These are phyloP conservation scores for Euwallacea similis DNA, from an alignment of 1,140 invertebrate species.

Conservation along the genomic window DNA sequence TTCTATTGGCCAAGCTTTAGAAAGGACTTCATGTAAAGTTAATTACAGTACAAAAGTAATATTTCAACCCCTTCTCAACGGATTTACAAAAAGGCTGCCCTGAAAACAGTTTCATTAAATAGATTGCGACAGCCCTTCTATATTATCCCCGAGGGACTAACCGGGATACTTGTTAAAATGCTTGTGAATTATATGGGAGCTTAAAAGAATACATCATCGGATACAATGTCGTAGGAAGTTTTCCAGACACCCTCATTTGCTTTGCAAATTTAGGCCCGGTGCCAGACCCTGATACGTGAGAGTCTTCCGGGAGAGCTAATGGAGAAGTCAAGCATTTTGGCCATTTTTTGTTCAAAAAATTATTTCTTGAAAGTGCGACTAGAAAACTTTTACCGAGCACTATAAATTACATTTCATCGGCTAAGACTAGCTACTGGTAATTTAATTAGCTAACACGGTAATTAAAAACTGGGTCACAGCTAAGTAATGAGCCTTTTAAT, in stretches of 20 bases:
- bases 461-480: background rate
- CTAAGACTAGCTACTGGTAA: too few species aligned
- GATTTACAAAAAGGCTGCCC: background rate
- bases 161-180: slow-evolving; percentile 3
- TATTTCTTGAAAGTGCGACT: background rate
- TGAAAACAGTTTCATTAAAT: slow-evolving; percentile 4
- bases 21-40: background rate
- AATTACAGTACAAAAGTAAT: background rate
- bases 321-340: slow-evolving; percentile 3
- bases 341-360: background rate
- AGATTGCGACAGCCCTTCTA: background rate
- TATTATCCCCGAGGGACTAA: background rate
- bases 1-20: too few species aligned
- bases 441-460: background rate
- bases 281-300: slow-evolving; percentile 17
- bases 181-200: slow-evolving; percentile 7
- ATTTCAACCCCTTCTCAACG: background rate
- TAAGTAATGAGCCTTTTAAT: background rate
- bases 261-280: slow-evolving; percentile 11
- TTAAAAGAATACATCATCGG: slow-evolving; percentile 11
- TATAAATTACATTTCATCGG: background rate
- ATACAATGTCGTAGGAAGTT: slow-evolving; percentile 10
- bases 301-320: background rate
- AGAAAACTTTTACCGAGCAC: background rate
- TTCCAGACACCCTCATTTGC: slow-evolving; percentile 10